Base-by-base conservation (phyloP, 2,888 invertebrate species). In the Zele albiditarsus region DNA sequence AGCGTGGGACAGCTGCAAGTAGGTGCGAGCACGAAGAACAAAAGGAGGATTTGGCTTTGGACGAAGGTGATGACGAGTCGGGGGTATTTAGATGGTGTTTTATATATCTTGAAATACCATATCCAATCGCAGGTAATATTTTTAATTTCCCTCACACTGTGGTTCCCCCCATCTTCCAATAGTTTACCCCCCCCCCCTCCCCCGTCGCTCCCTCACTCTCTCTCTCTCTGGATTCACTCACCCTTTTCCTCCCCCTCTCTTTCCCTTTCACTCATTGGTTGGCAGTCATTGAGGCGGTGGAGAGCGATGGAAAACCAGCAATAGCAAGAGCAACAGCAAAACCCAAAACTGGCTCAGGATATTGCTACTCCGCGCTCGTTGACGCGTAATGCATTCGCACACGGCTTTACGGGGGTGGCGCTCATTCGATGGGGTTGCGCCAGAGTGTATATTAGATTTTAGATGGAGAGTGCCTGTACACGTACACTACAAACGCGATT, bases 311-410 rank as follows among this genome's bases (percentile, higher is more conserved):
- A 46, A 16, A 16, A 46, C n/a, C 46, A 16, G 46, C 46, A 46
- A 46, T 46, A n/a, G 46, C 23, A 63, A 67, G 79, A 76, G 75
- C 70, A 77, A 84, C 84, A 31, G 28, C 53, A 53, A 20, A 53
- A 53, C 20, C 20, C 23, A 20, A 74, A 63, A 70, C 70, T 63
- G 69, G 68, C 68, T 86, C 89, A 89, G 89, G 89, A 89, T 89
- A 89, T 89, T 89, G 89, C 89, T 89, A 89, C 88, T 89, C 86
- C 81, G 85, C 73, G 82, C 82, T 88, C 89, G 87, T 88, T 88
- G 88, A 88, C 87, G 89, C 89, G 88, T 88, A 88, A 88, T 88
- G 88, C 88, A 89, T 89, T 89, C 87, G 84, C 85, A 84, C 60
- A 82, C 79, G 82, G 86, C 86, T 85, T 88, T 88, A 86, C 80